A percentile compares a stretch with the other conserved stretches of the same genome.
Evolutionary conservation across 2,888 invertebrate genomes (phyloP).

Genomic region (Cordilura impudica): DNA sequence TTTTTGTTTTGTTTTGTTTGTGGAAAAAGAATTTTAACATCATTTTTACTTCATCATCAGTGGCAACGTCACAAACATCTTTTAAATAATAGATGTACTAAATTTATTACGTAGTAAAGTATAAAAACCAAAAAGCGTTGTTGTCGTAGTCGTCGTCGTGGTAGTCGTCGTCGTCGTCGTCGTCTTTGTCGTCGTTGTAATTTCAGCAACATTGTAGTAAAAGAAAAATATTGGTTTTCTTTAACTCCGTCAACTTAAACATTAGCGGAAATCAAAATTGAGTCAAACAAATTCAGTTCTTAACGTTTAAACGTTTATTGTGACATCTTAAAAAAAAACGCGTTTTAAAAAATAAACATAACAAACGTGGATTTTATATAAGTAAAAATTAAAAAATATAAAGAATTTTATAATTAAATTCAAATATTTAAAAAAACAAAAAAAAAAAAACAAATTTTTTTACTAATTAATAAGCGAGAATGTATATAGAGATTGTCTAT

Average conservation of each 20-base stretch:
- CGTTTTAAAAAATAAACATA: background rate
- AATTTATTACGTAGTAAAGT: conserved; percentile 32
- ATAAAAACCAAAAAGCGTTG: background rate
- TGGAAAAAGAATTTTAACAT: background rate
- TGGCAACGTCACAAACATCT: conserved; percentile 3
- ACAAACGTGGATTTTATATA: background rate
- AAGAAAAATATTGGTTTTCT: background rate
- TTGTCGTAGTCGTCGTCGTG: conserved; percentile 1
- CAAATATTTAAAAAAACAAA: background rate
- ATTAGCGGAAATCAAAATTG: background rate
- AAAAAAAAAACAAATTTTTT: background rate
- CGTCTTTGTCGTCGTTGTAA: background rate
- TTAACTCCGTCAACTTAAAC: background rate
- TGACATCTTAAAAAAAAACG: background rate
- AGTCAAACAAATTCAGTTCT: no score
- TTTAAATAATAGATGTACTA: conserved; percentile 22
- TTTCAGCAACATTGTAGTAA: background rate
- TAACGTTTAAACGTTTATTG: background rate
- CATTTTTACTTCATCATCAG: background rate
- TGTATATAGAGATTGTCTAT: background rate
- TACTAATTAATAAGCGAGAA: background rate
- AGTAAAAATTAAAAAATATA: background rate
- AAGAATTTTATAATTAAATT: background rate
- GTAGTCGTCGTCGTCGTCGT: conserved; percentile 1
- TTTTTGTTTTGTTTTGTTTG: background rate